phyloP scores from a whole-genome alignment of 2,797 vertebrate species.

The Eleutherodactylus coqui region DNA sequence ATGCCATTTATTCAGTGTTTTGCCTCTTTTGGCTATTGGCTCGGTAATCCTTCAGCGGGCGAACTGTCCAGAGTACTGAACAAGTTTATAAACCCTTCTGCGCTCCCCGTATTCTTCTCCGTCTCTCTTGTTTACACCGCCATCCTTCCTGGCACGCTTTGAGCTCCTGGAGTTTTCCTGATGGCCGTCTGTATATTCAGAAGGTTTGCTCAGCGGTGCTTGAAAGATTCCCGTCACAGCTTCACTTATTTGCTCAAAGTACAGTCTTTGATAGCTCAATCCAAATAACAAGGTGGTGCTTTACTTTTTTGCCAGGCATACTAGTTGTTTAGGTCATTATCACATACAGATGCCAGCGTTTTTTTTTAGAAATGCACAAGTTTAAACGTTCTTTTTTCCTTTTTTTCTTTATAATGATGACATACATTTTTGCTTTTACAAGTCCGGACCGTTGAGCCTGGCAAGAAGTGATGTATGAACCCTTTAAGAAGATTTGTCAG shows the following conservation, averaged over 20 bases:
- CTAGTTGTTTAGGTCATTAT: too few relatives aligned
- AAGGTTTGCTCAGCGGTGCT: conserved; percentile 25
- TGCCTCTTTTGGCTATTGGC: background rate
- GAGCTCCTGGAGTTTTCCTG: conserved; percentile 32
- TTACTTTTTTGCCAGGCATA: background rate
- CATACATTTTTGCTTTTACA: too few relatives aligned
- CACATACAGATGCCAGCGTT: too few relatives aligned
- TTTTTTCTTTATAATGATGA: too few relatives aligned
- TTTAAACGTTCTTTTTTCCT: too few relatives aligned
- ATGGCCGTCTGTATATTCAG: conserved; percentile 24
- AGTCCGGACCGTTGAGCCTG: too few relatives aligned
- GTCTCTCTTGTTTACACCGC: conserved; percentile 45
- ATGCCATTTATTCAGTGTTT: background rate
- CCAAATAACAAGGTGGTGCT: conserved; percentile 13
- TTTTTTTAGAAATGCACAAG: too few relatives aligned
- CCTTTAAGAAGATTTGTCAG: too few relatives aligned
- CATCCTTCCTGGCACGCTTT: conserved; percentile 18
- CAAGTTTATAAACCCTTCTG: conserved; percentile 24
- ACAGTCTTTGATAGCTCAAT: conserved; percentile 15
- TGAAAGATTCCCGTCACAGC: conserved; percentile 26
- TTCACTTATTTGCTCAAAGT: conserved; percentile 16
- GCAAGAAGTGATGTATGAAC: too few relatives aligned
- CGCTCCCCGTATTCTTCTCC: conserved; percentile 50
- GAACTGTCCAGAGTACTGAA: background rate
- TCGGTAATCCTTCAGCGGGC: background rate